phyloP scores from a whole-genome alignment of 2,113 vertebrate species.

The Megaceryle maxima region DNA sequence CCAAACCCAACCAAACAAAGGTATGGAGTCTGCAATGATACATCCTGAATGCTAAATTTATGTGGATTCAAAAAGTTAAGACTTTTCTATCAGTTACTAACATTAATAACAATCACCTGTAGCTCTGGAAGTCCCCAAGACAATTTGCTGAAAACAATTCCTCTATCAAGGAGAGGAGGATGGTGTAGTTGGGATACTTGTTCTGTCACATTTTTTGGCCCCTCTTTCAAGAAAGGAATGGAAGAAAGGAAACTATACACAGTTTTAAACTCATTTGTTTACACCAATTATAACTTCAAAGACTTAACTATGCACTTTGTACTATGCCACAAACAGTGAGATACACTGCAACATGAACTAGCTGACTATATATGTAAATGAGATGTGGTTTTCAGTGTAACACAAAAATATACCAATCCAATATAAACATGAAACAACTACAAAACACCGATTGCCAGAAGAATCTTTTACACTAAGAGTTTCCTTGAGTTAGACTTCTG shows the following conservation, averaged over 20 bases:
- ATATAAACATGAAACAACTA: not conserved
- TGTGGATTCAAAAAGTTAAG: not conserved
- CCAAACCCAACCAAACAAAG: not conserved
- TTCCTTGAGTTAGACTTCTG: not conserved
- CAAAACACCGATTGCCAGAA: not conserved
- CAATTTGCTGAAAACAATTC: not conserved
- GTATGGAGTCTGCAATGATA: not conserved
- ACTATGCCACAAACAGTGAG: not conserved
- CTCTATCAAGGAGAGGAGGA: not conserved
- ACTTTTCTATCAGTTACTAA: not conserved
- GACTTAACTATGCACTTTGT: not conserved
- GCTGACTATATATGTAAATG: too few relatives aligned
- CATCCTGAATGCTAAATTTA: not conserved
- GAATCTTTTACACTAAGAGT: not conserved
- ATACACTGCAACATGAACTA: not conserved
- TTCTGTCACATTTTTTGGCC: not conserved
- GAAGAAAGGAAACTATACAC: not conserved
- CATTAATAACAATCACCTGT: not conserved
- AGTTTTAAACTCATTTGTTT: not conserved
- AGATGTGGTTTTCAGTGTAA: not conserved
- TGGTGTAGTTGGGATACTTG: not conserved
- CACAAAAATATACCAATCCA: not conserved
- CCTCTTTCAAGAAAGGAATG: not conserved
- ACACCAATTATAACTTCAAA: not conserved
- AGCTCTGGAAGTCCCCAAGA: not conserved